Percentiles rank a stretch among this genome's conserved stretches.
Evolutionary conservation across 1,140 invertebrate species (phyloP).

Genomic region (Oryzaephilus surinamensis): DNA sequence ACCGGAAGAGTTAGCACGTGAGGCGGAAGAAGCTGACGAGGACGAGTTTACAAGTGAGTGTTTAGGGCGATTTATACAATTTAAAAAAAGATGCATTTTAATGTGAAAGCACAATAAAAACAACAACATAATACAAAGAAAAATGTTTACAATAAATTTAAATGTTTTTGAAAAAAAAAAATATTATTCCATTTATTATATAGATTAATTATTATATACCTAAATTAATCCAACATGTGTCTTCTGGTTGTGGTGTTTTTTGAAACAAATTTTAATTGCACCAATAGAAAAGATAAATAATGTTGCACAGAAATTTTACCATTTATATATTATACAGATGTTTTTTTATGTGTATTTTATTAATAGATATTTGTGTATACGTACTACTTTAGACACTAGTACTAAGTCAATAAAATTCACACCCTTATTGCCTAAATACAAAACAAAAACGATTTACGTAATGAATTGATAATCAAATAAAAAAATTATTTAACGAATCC

Average conservation of each 20-base stretch:
- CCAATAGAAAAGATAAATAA: too few relatives aligned
- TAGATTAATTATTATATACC: conserved; percentile 2
- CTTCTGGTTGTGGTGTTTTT: too few relatives aligned
- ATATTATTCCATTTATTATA: conserved; percentile 1
- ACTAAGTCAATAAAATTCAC: conserved; percentile 8
- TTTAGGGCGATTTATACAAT: conserved; percentile 21
- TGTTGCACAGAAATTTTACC: too few relatives aligned
- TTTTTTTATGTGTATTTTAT: conserved; percentile 1
- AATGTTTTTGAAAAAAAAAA: conserved; percentile 7
- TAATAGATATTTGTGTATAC: conserved; percentile 1
- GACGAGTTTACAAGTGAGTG: conserved; percentile 95
- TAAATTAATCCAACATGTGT: too few relatives aligned
- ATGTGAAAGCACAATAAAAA: conserved; percentile 12
- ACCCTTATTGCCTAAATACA: conserved; percentile 13
- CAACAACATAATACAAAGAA: conserved; percentile 7
- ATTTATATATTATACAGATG: too few relatives aligned
- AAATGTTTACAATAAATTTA: conserved; percentile 6
- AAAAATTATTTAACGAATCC: conserved; percentile 5
- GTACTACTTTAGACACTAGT: conserved; percentile 9
- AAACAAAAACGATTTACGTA: too few relatives aligned
- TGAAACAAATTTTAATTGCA: too few relatives aligned
- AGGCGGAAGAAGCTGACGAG: conserved; percentile 87
- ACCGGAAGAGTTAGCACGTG: conserved; percentile 88
- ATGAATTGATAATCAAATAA: too few relatives aligned
- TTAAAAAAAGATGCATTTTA: conserved; percentile 27